Percentiles rank a stretch among this genome's conserved stretches.
These are phyloP conservation scores for Sympetrum striolatum DNA, from an alignment of 2,888 invertebrate species.

Conservation along the genomic window DNA sequence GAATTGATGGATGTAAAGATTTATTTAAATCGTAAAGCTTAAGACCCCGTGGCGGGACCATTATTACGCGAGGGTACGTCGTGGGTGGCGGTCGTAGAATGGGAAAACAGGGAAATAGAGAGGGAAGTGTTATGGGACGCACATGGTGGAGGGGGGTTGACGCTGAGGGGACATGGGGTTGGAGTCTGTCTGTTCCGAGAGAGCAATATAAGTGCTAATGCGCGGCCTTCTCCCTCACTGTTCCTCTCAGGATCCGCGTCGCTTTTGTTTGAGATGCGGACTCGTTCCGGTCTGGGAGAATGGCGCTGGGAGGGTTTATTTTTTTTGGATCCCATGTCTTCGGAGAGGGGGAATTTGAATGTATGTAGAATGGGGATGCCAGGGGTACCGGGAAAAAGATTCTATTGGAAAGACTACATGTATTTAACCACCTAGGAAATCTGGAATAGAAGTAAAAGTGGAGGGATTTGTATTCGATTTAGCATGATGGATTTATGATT, in stretches of 20 bases:
- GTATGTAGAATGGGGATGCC: not conserved
- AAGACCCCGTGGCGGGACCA: not conserved
- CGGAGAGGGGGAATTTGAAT: not conserved
- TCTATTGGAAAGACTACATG: not conserved
- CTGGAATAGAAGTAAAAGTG: no score
- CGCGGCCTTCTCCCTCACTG: not conserved
- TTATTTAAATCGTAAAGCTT: not conserved
- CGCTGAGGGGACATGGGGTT: not conserved
- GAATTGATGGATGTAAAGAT: not conserved
- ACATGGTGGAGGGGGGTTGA: not conserved
- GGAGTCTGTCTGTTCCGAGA: conserved; percentile 2
- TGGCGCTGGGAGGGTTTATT: not conserved
- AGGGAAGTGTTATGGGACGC: not conserved
- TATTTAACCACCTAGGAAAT: not conserved
- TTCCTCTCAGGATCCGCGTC: not conserved
- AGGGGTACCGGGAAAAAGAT: not conserved
- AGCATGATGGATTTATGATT: no score
- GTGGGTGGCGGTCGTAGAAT: not conserved
- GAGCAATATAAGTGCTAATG: conserved; percentile 43
- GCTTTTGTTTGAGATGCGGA: conserved; percentile 19
- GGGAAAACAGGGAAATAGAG: not conserved
- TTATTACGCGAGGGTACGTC: not conserved
- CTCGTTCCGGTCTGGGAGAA: conserved; percentile 18
- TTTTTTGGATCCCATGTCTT: not conserved
- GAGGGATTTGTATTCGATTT: no score